Evolutionary conservation across 2,113 vertebrate genomes (phyloP).

Genomic region (Jacana jacana): DNA sequence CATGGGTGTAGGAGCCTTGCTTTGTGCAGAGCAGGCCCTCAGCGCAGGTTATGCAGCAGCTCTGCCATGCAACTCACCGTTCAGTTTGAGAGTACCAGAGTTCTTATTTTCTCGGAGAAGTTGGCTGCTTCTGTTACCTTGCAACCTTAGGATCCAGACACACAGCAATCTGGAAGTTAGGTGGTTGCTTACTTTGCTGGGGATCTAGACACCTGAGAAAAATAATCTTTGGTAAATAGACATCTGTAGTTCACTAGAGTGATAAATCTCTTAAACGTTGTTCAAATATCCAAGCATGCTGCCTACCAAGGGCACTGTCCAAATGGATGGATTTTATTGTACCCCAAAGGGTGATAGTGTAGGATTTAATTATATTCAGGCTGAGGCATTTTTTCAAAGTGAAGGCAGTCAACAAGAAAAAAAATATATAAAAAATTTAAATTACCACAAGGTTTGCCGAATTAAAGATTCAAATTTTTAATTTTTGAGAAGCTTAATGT

Average conservation of each 20-base stretch:
- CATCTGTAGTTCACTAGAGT: neutral
- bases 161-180: neutral
- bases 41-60: neutral
- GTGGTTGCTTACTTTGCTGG: neutral
- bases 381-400: neutral
- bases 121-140: neutral
- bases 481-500: neutral
- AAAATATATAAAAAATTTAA: neutral
- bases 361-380: neutral
- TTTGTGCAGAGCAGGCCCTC: neutral
- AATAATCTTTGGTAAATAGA: neutral
- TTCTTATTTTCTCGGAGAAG: neutral
- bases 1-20: accelerated
- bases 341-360: neutral
- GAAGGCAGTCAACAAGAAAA: neutral
- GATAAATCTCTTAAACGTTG: neutral
- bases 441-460: neutral
- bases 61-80: neutral
- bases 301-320: neutral
- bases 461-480: neutral
- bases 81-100: neutral
- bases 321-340: neutral
- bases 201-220: neutral
- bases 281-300: neutral
- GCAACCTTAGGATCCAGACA: neutral